Conservation (phyloP, 37 sponge, comb jelly and placozoan genomes). For the Mnemiopsis leidyi region DNA sequence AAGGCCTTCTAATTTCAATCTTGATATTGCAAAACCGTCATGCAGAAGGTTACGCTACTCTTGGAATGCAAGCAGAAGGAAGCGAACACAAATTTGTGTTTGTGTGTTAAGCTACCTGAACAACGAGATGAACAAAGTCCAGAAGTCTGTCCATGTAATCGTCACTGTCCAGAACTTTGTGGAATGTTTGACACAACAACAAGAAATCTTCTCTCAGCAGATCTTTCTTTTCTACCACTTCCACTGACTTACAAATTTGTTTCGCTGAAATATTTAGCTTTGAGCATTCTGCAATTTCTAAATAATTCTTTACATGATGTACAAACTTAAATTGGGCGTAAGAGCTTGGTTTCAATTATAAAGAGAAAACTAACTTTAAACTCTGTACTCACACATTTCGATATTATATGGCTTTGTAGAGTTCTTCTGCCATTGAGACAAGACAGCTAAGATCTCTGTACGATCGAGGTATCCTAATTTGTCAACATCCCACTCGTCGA, state of each 20-base stretch:
- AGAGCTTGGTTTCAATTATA: no score
- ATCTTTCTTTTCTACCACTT: background rate
- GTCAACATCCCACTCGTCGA: slow-evolving; percentile 79
- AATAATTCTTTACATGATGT: no score
- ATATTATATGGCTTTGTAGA: slow-evolving; percentile 34
- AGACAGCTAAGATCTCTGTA: slow-evolving; percentile 72
- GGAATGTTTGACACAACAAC: slow-evolving; percentile 22
- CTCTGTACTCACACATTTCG: slow-evolving; percentile 64
- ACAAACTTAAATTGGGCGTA: no score
- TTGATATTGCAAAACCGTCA: no score
- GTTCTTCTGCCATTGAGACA: slow-evolving; percentile 74
- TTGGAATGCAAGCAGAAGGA: no score
- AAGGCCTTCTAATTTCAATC: no score
- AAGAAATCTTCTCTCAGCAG: slow-evolving; percentile 17
- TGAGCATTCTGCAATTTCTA: no score
- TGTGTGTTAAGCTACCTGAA: slow-evolving; percentile 11
- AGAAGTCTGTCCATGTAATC: slow-evolving; percentile 63
- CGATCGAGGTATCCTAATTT: slow-evolving; percentile 75
- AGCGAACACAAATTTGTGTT: no score
- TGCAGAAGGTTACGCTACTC: no score
- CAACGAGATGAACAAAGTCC: slow-evolving; percentile 30
- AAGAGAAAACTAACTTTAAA: no score
- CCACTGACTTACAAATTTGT: slow-evolving; percentile 39
- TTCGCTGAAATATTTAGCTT: slow-evolving; percentile 18
- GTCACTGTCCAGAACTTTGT: slow-evolving; percentile 52